Conservation (phyloP, 1,140 invertebrate genomes). For the Pteromalus puparum region DNA sequence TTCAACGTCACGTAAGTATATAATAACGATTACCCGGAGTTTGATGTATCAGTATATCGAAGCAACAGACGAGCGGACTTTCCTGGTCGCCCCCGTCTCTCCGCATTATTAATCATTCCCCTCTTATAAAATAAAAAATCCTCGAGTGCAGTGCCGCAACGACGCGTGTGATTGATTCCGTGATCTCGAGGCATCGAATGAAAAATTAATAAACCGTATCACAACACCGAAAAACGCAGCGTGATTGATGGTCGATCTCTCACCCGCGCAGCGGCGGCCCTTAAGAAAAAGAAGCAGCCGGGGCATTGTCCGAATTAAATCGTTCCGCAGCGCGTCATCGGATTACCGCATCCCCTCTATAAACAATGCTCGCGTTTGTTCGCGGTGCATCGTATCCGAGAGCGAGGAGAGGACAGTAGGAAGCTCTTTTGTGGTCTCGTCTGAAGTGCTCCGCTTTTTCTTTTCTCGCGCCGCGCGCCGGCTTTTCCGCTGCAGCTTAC, state of each 20-base stretch:
- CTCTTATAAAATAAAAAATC: not conserved
- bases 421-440: not conserved
- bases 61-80: not conserved
- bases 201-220: constrained; percentile 20
- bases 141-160: not conserved
- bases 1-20: no score
- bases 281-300: not conserved
- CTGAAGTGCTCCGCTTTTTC: constrained; percentile 8
- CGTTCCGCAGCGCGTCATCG: constrained; percentile 37
- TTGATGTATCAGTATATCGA: not conserved
- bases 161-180: constrained; percentile 18
- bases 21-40: no score
- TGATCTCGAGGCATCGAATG: not conserved
- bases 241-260: constrained; percentile 16
- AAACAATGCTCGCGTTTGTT: no score
- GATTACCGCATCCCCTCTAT: no score
- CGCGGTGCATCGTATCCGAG: no score
- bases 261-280: not conserved
- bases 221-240: not conserved
- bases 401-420: not conserved
- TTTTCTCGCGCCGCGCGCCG: not conserved
- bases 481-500: not conserved
- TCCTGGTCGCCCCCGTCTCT: no score
- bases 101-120: constrained; percentile 8
- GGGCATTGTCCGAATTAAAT: constrained; percentile 40